Evolutionary conservation across 1,140 invertebrate species (phyloP).

Genomic region (Procambarus virginalis): DNA sequence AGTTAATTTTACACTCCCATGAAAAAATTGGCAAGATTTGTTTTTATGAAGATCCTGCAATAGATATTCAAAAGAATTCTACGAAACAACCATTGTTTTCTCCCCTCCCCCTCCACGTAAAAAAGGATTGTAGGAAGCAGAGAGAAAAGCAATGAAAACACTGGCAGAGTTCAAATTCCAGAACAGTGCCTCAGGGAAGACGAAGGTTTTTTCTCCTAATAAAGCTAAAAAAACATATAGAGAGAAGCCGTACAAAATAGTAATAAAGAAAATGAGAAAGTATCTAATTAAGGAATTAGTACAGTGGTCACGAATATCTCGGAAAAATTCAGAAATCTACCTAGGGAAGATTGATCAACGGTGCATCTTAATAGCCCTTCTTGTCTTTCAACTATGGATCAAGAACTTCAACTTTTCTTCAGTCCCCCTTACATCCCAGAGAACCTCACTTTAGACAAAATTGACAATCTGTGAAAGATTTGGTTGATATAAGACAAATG

Average conservation of each 20-base stretch:
- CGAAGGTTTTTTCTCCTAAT: slow-evolving; percentile 20
- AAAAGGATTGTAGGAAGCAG: slow-evolving; percentile 23
- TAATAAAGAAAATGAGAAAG: slow-evolving; percentile 81
- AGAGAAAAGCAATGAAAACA: slow-evolving; percentile 36
- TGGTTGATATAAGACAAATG: too few species aligned
- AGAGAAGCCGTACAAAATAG: slow-evolving; percentile 39
- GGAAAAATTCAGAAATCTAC: slow-evolving; percentile 70
- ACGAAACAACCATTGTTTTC: slow-evolving; percentile 63
- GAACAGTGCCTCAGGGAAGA: slow-evolving; percentile 75
- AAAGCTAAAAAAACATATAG: slow-evolving; percentile 52
- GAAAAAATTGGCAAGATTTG: slow-evolving; percentile 82
- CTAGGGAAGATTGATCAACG: slow-evolving; percentile 74
- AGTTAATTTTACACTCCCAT: slow-evolving; percentile 82
- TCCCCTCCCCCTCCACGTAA: too few species aligned
- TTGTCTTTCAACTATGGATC: slow-evolving; percentile 69
- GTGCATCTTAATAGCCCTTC: slow-evolving; percentile 75
- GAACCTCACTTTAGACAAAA: slow-evolving; percentile 41
- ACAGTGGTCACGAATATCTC: slow-evolving; percentile 82
- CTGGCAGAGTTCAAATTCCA: slow-evolving; percentile 1
- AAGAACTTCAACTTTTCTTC: slow-evolving; percentile 50
- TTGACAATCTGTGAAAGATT: background rate
- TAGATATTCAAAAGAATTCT: slow-evolving; percentile 79
- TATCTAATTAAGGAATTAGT: slow-evolving; percentile 84
- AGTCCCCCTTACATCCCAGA: slow-evolving; percentile 49
- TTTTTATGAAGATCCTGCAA: slow-evolving; percentile 82